A percentile compares a stretch with the other conserved stretches of the same genome.
phyloP scores from a whole-genome alignment of 2,888 invertebrate species.

The Heliconius cydno region DNA sequence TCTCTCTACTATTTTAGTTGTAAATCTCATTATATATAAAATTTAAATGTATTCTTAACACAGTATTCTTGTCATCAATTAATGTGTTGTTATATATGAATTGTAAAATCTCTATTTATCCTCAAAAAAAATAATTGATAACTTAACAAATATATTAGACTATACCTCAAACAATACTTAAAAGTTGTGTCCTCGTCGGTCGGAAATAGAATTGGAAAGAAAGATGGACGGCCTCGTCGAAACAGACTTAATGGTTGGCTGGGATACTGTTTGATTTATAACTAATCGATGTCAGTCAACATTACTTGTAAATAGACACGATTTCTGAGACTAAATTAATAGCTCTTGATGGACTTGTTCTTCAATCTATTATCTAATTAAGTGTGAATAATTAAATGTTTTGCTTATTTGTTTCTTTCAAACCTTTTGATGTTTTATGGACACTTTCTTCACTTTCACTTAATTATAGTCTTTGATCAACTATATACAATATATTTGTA shows the following conservation, averaged over 20 bases:
- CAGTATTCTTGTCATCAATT: no score
- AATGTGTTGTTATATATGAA: no score
- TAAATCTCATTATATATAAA: no score
- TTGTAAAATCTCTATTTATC: no score
- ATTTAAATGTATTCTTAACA: no score
- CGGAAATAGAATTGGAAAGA: slow-evolving; percentile 56
- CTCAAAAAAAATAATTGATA: no score
- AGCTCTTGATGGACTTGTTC: slow-evolving; percentile 43
- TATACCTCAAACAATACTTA: slow-evolving; percentile 46
- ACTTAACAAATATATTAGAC: slow-evolving; percentile 14
- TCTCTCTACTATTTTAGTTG: no score
- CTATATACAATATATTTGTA: no score
- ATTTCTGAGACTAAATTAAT: slow-evolving; percentile 49
- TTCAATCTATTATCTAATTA: slow-evolving; percentile 42
- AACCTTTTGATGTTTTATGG: neutral
- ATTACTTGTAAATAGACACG: slow-evolving; percentile 47
- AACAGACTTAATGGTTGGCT: slow-evolving; percentile 51
- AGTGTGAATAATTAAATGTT: slow-evolving; percentile 6
- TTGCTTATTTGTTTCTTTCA: neutral
- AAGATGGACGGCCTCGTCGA: slow-evolving; percentile 53
- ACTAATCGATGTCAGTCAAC: slow-evolving; percentile 49
- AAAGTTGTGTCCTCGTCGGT: slow-evolving; percentile 48
- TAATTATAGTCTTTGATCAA: no score
- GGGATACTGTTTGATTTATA: slow-evolving; percentile 52
- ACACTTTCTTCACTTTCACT: no score